phyloP scores from a whole-genome alignment of 2,888 invertebrate genomes.

The Operophtera brumata region DNA sequence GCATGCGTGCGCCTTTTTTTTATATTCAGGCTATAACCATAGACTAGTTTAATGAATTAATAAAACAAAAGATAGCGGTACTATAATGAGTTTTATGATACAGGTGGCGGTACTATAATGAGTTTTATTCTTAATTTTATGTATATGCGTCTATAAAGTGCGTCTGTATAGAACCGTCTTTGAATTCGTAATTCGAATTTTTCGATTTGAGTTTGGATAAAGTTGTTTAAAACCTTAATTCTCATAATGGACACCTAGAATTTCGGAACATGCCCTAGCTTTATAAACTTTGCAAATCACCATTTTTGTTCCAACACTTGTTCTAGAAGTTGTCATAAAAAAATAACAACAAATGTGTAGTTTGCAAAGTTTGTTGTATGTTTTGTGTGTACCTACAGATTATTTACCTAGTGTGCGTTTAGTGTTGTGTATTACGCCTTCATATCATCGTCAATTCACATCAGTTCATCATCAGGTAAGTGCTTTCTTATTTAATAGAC shows the following conservation, averaged over 20 bases:
- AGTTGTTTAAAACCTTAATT: too few species aligned
- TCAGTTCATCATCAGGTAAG: not conserved
- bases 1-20: too few species aligned
- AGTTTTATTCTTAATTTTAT: too few species aligned
- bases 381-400: not conserved
- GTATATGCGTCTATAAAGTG: too few species aligned
- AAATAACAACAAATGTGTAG: not conserved
- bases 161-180: too few species aligned
- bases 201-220: too few species aligned
- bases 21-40: too few species aligned
- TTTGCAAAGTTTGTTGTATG: not conserved
- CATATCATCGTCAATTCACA: not conserved
- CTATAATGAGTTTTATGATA: too few species aligned
- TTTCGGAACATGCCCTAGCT: not conserved
- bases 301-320: not conserved
- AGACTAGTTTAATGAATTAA: too few species aligned
- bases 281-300: slow-evolving; percentile 5
- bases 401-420: not conserved
- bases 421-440: not conserved
- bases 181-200: too few species aligned
- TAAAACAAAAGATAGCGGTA: too few species aligned
- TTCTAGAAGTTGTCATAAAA: not conserved
- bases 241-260: not conserved
- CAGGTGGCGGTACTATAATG: too few species aligned
- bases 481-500: not conserved